These are phyloP conservation scores for Belonocnema kinseyi DNA, from an alignment of 1,140 invertebrate genomes.

Conservation along the genomic window DNA sequence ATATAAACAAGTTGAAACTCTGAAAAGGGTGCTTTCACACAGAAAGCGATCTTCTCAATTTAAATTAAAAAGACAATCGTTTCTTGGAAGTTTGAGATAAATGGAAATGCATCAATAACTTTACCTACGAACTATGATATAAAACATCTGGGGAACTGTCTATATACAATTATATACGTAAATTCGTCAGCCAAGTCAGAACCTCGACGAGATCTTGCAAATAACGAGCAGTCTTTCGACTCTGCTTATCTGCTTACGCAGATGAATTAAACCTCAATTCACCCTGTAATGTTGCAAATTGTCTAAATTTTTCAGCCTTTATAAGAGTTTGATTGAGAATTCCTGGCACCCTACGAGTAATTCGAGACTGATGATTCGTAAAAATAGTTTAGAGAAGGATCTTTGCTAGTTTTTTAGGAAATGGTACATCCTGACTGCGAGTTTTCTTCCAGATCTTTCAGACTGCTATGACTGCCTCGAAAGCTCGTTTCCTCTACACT, in stretches of 20 bases:
- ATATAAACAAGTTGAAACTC: too few relatives aligned
- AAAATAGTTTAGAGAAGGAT: too few relatives aligned
- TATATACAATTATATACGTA: constrained; percentile 5
- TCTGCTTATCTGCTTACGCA: not conserved
- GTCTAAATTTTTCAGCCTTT: not conserved
- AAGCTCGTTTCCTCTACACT: constrained; percentile 55
- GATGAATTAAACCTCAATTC: not conserved
- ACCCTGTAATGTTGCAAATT: constrained; percentile 11
- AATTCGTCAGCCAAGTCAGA: not conserved
- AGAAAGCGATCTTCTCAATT: too few relatives aligned
- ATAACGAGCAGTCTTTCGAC: not conserved
- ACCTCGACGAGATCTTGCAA: not conserved
- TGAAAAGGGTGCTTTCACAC: too few relatives aligned
- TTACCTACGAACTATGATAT: not conserved
- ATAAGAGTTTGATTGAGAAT: not conserved
- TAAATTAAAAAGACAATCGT: not conserved
- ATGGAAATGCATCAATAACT: not conserved
- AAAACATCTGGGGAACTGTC: not conserved
- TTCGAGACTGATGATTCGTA: too few relatives aligned
- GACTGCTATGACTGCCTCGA: constrained; percentile 63
- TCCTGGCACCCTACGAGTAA: not conserved
- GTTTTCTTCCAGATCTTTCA: constrained; percentile 56
- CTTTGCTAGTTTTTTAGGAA: constrained; percentile 55
- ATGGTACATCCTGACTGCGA: constrained; percentile 61
- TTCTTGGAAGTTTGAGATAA: not conserved